Percentiles rank a stretch among this genome's conserved stretches.
Conservation (phyloP, 2,888 invertebrate species). For the Colostygia pectinataria region DNA sequence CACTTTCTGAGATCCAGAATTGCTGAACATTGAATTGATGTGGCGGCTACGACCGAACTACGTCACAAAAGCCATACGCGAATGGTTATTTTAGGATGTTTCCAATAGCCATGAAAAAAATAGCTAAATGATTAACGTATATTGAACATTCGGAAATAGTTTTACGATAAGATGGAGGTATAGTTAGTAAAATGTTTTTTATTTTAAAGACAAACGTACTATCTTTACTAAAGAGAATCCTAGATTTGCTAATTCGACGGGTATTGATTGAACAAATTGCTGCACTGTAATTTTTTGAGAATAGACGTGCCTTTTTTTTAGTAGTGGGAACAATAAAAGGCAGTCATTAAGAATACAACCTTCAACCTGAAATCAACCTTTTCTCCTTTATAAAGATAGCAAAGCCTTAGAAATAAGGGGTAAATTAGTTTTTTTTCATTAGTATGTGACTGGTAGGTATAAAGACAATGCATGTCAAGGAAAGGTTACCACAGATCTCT, state of each 20-base stretch:
- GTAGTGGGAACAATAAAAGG: too few species aligned
- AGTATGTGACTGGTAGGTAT: constrained; percentile 10
- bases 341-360: too few species aligned
- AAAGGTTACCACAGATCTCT: constrained; percentile 44
- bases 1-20: constrained; percentile 26
- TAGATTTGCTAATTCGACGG: too few species aligned
- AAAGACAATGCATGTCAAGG: constrained; percentile 29
- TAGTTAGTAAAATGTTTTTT: constrained; percentile 27
- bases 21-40: constrained; percentile 28
- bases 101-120: constrained; percentile 64
- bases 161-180: constrained; percentile 62
- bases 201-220: too few species aligned
- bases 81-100: constrained; percentile 66
- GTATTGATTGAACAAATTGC: too few species aligned
- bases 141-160: constrained; percentile 66
- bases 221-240: too few species aligned
- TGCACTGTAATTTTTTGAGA: too few species aligned
- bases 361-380: too few species aligned
- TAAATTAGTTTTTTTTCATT: constrained; percentile 5
- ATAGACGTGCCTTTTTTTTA: too few species aligned
- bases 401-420: background rate
- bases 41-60: constrained; percentile 36
- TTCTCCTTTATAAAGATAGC: background rate
- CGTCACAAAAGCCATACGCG: constrained; percentile 60
- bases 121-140: constrained; percentile 67